Evolutionary conservation across 2,888 invertebrate genomes (phyloP), one percentile per base, ranked within the genome.

Genomic region (Dasysyrphus albostriatus): DNA sequence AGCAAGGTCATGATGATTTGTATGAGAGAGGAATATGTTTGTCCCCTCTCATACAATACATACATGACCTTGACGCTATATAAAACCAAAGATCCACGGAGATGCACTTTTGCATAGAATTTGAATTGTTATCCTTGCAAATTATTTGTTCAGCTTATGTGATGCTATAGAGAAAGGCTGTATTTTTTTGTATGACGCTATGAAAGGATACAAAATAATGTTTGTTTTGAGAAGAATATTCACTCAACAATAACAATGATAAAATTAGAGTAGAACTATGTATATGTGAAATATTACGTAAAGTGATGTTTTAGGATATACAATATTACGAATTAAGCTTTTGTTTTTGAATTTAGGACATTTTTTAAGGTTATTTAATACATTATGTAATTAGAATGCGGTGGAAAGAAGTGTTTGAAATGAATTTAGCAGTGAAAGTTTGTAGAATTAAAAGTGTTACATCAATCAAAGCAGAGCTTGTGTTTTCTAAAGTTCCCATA

Each of bases 1-100:
- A 70, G 24, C 81, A 81, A 85, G 84, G 84, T 73, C 81, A 76
- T 63, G 72, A 61, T 73, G 61, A 76, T 77, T 81, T 80, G 76
- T 76, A 75, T 67, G 61, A 65, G 73, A 69, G 29, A 72, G 44
- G 19, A 34, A 49, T 19, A 39, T 54, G 24, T 34, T 42, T 16
- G 39, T 34, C 34, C n/a, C 32, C 10, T 34, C 29, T 49, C 42
- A 39, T 73, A 12, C 56, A 14, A 44, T 56, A 12, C 37, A 19
- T 29, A 47, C 9, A 24, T 74, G 69, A 61, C 83, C 79, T 83
- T 83, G 74, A 75, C 47, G 83, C 54, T 75, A 24, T 14, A 34
- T 14, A 39, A 39, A 79, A 39, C 61, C 34, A 65, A 75, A 78
- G 65, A 63, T 78, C 59, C 75, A 58, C 44, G 44, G 59, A 37